Base-by-base conservation (phyloP, 2,888 invertebrate species). In the Mactromeris polynyma region DNA sequence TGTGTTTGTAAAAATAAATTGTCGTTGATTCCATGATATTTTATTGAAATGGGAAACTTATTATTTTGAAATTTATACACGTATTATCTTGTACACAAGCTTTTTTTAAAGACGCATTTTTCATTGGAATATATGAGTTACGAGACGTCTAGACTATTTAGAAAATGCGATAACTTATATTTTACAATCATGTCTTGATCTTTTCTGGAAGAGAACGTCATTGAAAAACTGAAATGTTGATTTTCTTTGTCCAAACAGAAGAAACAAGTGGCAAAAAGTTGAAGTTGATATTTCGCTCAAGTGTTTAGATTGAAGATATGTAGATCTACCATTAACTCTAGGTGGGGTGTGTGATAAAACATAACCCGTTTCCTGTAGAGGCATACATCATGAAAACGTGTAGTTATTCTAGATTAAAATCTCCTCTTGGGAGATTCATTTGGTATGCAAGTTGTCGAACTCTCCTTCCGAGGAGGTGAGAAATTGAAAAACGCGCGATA, bases 291-390 rank as follows among this genome's bases (percentile, higher is more conserved):
- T 73, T 33, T 73, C 33, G 31, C 73, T 73, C 83, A 83, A 83
- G 83, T 83, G 83, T 73, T 58, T 83, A 38, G 26, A 36, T 82
- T 38, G 17, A 46, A 83, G 83, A 83, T 73, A 83, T 73, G 69
- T 9, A 73, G 31, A 73, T 73, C 33, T 73, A 17, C 42, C 73
- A 83, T 83, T 83, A 83, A 83, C 69, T 9, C 46, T 73, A 83
- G 83, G 83, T 46, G 83, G 69, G 83, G 83, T 58, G 73, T 83
- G 36, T 36, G 73, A 73, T 73, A 73, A 73, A 73, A 73, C 73
- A 36, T 73, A 73, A 36, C 73, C 73, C 19, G 73, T 73, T 73
- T 73, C 73, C 73, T 73, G 73, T 73, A 36, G 17, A 11, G 19
- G 36, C 73, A 73, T 73, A 36, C 73, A 73, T 73, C 73, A 73